Conservation (phyloP, 2,113 vertebrate genomes). For the Crypturellus undulatus region DNA sequence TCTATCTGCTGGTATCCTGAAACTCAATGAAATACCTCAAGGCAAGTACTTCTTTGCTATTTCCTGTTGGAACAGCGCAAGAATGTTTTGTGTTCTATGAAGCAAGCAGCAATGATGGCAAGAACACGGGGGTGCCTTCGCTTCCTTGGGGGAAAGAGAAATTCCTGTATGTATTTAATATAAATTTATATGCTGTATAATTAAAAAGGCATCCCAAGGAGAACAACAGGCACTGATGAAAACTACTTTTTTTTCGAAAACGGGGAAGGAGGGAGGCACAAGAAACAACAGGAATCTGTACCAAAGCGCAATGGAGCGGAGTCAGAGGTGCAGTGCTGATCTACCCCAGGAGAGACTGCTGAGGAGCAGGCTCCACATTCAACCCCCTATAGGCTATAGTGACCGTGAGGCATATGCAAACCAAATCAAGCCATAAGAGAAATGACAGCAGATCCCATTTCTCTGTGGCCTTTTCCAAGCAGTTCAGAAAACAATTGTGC, state of each 20-base stretch:
- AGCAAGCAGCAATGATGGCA: constrained; percentile 33
- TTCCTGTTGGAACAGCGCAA: constrained; percentile 59
- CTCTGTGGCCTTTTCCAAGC: not conserved
- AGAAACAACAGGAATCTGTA: not conserved
- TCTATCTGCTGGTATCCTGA: constrained; percentile 41
- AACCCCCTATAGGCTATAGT: not conserved
- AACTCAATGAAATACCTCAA: constrained; percentile 62
- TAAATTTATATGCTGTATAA: not conserved
- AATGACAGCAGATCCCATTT: not conserved
- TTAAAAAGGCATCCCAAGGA: not conserved
- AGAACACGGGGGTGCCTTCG: constrained; percentile 18
- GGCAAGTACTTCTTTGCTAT: constrained; percentile 56
- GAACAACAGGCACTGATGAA: not conserved
- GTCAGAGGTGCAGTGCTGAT: not conserved
- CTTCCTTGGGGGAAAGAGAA: constrained; percentile 19
- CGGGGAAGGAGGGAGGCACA: not conserved
- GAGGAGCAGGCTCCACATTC: not conserved
- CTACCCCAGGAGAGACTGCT: not conserved
- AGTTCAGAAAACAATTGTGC: constrained; percentile 4
- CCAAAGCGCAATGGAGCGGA: not conserved
- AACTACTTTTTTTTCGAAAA: not conserved
- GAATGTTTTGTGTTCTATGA: constrained; percentile 59
- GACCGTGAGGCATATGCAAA: not conserved
- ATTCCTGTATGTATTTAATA: constrained; percentile 18
- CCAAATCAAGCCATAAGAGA: not conserved